These are phyloP conservation scores for Chiloscyllium punctatum DNA, from an alignment of 2,797 vertebrate genomes.

Conservation along the genomic window DNA sequence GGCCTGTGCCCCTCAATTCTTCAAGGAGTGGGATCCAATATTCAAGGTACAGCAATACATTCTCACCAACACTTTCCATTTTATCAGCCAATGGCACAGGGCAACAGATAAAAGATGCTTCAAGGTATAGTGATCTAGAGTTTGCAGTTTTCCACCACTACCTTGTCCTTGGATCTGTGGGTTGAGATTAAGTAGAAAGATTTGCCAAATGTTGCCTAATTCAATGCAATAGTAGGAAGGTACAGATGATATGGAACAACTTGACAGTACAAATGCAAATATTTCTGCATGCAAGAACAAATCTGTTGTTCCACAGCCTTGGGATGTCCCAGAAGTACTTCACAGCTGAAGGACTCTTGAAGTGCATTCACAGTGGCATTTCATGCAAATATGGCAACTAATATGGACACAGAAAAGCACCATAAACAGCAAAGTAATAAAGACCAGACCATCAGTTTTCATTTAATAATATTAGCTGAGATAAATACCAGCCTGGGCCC, in stretches of 20 bases:
- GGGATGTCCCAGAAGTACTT: not conserved
- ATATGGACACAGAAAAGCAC: not conserved
- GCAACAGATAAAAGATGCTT: not conserved
- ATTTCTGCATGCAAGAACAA: not conserved
- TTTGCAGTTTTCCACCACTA: too few species aligned
- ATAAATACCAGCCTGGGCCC: not conserved
- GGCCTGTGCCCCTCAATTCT: not conserved
- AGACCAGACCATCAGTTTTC: not conserved
- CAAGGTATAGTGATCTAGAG: not conserved
- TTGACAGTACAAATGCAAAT: not conserved
- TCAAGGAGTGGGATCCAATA: not conserved
- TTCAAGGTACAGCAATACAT: not conserved
- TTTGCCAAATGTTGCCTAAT: not conserved
- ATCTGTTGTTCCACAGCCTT: not conserved
- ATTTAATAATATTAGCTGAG: not conserved
- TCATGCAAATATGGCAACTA: not conserved
- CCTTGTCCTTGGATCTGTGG: not conserved
- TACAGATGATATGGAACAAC: too few species aligned
- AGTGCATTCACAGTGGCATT: not conserved
- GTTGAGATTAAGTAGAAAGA: not conserved
- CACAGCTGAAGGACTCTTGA: not conserved
- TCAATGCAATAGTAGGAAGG: not conserved
- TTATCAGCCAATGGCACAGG: not conserved
- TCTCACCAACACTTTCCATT: not conserved
- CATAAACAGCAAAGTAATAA: not conserved